phyloP scores from a whole-genome alignment of 2,113 vertebrate genomes.

The Oncorhynchus kisutch region DNA sequence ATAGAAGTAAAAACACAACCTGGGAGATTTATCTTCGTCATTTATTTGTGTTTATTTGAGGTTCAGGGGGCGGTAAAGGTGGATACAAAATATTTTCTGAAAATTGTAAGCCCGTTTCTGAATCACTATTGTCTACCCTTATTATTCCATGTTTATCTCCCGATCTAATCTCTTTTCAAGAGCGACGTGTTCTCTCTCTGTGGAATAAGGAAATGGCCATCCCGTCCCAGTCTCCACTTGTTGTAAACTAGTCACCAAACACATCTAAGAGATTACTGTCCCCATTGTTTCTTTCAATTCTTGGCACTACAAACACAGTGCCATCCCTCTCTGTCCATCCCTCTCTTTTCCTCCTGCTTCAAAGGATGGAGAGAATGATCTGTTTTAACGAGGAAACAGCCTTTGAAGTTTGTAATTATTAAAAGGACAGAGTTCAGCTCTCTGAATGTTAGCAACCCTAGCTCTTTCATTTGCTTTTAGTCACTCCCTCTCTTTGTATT shows the following conservation, averaged over 20 bases:
- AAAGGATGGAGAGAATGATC: constrained; percentile 29
- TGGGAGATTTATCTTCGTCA: too few species aligned
- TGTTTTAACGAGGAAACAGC: constrained; percentile 49
- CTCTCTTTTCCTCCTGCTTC: constrained; percentile 35
- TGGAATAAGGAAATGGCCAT: too few species aligned
- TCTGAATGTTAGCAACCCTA: neutral
- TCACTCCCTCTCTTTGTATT: neutral
- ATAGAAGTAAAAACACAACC: too few species aligned
- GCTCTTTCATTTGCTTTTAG: constrained; percentile 7
- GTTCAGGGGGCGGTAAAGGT: too few species aligned
- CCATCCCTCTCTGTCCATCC: constrained; percentile 28
- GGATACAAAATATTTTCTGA: too few species aligned
- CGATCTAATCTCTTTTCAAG: too few species aligned
- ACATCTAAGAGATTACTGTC: constrained; percentile 35
- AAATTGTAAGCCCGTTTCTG: too few species aligned
- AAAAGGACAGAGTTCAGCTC: constrained; percentile 50
- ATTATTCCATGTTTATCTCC: too few species aligned
- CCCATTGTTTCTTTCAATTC: constrained; percentile 28
- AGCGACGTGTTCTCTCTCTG: too few species aligned
- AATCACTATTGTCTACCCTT: too few species aligned
- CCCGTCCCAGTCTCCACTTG: constrained; percentile 26
- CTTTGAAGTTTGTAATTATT: constrained; percentile 69
- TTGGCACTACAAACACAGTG: constrained; percentile 38
- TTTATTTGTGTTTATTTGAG: too few species aligned
- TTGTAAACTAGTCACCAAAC: constrained; percentile 55